Base-by-base conservation (phyloP, 2,888 invertebrate genomes). In the Xestia ashworthii region DNA sequence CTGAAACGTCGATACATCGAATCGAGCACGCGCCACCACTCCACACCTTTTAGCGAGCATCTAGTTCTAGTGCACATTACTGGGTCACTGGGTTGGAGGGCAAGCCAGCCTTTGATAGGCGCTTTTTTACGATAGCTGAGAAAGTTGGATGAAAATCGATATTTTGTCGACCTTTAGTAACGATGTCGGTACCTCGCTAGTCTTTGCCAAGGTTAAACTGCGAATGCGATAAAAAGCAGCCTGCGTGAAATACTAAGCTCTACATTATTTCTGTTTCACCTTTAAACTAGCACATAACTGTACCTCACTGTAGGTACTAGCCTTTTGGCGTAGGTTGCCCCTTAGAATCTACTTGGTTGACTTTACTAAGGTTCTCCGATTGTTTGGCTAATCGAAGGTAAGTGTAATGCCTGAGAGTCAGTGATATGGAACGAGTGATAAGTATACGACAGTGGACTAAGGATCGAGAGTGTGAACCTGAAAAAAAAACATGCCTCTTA, bases 21-120 rank as follows among this genome's bases (percentile, higher is more conserved):
- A 93, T 95, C 94, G 95, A 96, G 95, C 96, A 96, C 96, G 96
- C 93, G 93, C 93, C 92, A 74, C 90, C 95, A 90, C 95, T 95
- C 89, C 80, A 89, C 93, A 93, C 93, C 93, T 93, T 92, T 92
- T 91, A 93, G 88, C 92, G 85, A 74, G 84, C 88, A 81, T 81
- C 87, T 82, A 88, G 80, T 87, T 84, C 84, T 88, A 89, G 90
- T 85, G 89, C 85, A 88, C 88, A 89, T 92, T 90, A 93, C 89
- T 93, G 90, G 95, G 95, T 95, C 91, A 95, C 90, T 95, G 90
- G 95, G 89, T 87, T 87, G 87, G 73, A 83, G 86, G 77, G 62
- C 75, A 73, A 62, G 64, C 32, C 41, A 41, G 44, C 58, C 73
- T 78, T 71, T 74, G 71, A 78, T 77, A 38, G 25, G 44, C 12